A percentile compares a stretch with the other conserved stretches of the same genome.
Evolutionary conservation across 2,888 invertebrate species (phyloP).

Genomic region (Ctena decussata): DNA sequence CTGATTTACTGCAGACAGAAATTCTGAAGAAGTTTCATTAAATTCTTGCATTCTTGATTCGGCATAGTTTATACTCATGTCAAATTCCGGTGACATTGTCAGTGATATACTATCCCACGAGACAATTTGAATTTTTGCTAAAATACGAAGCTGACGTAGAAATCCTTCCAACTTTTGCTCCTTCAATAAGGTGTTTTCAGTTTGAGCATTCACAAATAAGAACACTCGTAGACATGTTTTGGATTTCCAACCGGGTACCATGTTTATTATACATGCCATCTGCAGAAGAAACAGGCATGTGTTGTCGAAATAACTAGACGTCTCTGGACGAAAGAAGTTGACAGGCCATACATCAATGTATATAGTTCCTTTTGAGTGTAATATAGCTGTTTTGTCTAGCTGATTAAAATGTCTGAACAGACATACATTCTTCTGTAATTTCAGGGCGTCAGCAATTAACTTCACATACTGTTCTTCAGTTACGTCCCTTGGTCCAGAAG

Average conservation of each 20-base stretch:
- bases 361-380: conserved; percentile 90
- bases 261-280: conserved; percentile 97
- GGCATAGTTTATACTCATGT: conserved; percentile 60
- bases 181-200: conserved; percentile 79
- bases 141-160: conserved; percentile 94
- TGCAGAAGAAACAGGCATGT: conserved; percentile 98
- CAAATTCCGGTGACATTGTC: conserved; percentile 37
- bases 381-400: conserved; percentile 93
- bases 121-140: conserved; percentile 91
- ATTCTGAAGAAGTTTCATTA: conserved; percentile 74
- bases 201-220: conserved; percentile 89
- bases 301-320: conserved; percentile 94
- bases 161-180: conserved; percentile 88
- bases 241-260: conserved; percentile 91
- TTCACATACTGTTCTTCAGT: conserved; percentile 91
- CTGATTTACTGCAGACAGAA: conserved; percentile 87
- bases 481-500: conserved; percentile 66
- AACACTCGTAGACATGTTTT: conserved; percentile 94
- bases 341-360: conserved; percentile 99
- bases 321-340: conserved; percentile 94
- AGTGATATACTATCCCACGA: conserved; percentile 88
- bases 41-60: conserved; percentile 74
- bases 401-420: conserved; percentile 96
- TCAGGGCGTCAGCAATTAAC: conserved; percentile 95
- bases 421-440: conserved; percentile 97